A percentile compares a stretch with the other conserved stretches of the same genome.
These are phyloP conservation scores for Prionailurus viverrinus DNA, from an alignment of 2,113 vertebrate genomes.

Conservation along the genomic window DNA sequence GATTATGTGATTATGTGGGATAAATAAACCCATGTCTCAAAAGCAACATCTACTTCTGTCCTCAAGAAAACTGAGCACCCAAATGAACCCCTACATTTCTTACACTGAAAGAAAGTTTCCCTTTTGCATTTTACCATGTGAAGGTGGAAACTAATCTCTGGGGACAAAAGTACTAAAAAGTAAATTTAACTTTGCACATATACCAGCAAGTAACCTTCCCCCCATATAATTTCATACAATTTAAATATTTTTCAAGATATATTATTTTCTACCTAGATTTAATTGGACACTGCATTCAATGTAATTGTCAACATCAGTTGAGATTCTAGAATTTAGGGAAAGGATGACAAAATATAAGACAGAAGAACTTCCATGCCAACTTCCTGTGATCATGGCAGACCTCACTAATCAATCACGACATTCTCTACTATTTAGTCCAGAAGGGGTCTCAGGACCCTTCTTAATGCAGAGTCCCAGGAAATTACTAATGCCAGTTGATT, in stretches of 20 bases:
- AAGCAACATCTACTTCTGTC: background rate
- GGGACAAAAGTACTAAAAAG: background rate
- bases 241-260: slow-evolving; percentile 46
- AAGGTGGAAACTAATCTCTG: background rate
- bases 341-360: background rate
- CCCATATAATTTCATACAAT: background rate
- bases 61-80: slow-evolving; percentile 19
- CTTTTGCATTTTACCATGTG: background rate
- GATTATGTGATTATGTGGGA: slow-evolving; percentile 15
- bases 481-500: background rate
- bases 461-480: background rate
- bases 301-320: background rate
- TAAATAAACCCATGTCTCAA: slow-evolving; percentile 7
- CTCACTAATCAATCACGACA: background rate
- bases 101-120: background rate
- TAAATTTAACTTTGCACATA: background rate
- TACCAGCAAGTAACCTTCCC: background rate
- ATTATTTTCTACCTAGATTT: slow-evolving; percentile 15
- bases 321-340: background rate
- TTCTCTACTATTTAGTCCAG: background rate
- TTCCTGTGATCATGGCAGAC: background rate
- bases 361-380: background rate
- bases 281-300: background rate
- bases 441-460: slow-evolving; percentile 20
- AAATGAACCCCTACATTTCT: background rate